Conservation (phyloP, 2,797 vertebrate genomes). For the Lepus townsendii region DNA sequence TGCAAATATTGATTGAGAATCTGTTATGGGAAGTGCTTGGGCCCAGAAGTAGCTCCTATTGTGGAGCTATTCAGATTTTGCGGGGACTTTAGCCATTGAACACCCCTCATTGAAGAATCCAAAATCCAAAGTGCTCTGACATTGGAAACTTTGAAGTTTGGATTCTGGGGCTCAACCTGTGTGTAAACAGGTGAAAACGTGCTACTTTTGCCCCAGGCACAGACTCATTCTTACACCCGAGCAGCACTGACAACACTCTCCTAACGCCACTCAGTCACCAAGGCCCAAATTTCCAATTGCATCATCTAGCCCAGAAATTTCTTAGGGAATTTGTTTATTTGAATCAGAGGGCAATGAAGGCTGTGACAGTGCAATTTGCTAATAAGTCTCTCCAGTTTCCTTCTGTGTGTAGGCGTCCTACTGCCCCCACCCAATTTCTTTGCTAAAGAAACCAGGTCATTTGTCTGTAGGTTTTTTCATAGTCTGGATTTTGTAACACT, state of each 20-base stretch:
- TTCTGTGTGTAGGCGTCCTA: neutral
- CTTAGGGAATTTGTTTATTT: neutral
- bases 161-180: neutral
- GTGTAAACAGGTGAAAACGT: neutral
- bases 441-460: slow-evolving; percentile 47
- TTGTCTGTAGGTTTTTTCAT: slow-evolving; percentile 28
- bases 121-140: neutral
- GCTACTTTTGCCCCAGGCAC: neutral
- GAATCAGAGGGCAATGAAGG: neutral
- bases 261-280: neutral
- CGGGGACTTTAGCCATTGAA: neutral
- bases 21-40: neutral
- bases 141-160: neutral
- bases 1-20: neutral
- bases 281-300: slow-evolving; percentile 6
- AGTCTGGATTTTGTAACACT: slow-evolving; percentile 17
- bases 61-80: neutral
- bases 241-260: neutral
- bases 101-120: neutral
- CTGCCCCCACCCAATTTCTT: neutral
- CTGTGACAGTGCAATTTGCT: neutral
- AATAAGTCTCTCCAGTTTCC: neutral
- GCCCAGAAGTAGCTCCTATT: neutral
- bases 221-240: neutral
- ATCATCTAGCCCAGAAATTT: neutral